These are phyloP conservation scores for Meriones psammophilus DNA, from an alignment of 2,797 vertebrate species.

Conservation along the genomic window DNA sequence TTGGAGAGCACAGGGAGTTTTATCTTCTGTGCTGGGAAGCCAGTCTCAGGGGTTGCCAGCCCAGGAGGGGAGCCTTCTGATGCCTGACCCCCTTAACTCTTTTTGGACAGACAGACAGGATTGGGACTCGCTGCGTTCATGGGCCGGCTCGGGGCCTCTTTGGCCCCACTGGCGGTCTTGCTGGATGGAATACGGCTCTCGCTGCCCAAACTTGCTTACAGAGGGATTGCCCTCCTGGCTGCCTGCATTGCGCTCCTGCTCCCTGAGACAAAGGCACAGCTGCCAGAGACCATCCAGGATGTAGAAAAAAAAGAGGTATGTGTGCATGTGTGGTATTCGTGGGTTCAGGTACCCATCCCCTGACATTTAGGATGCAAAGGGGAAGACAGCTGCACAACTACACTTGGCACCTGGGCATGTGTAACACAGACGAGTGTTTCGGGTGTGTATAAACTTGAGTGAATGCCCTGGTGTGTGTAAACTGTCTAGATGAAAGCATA, in stretches of 20 bases:
- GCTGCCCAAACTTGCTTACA: constrained; percentile 91
- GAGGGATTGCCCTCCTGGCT: constrained; percentile 86
- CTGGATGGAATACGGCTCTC: constrained; percentile 92
- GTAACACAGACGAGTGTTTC: neutral
- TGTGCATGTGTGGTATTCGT: neutral
- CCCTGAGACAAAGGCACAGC: constrained; percentile 89
- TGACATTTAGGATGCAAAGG: neutral
- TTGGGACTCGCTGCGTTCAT: constrained; percentile 92
- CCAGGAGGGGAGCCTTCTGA: neutral
- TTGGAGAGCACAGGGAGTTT: constrained; percentile 3
- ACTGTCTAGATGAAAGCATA: neutral
- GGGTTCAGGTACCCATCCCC: neutral
- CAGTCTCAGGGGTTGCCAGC: neutral
- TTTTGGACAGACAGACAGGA: constrained; percentile 93
- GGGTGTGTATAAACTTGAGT: too few species aligned
- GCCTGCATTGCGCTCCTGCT: constrained; percentile 88
- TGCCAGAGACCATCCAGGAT: constrained; percentile 95
- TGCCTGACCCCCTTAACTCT: neutral
- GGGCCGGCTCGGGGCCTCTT: constrained; percentile 91
- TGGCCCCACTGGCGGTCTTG: constrained; percentile 92
- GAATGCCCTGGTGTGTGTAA: neutral
- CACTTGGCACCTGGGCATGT: neutral
- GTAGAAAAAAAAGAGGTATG: constrained; percentile 90
- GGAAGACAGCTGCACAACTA: neutral
- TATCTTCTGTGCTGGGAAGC: neutral